These are phyloP conservation scores for Anoura caudifer DNA, from an alignment of 2,113 vertebrate species.

Conservation along the genomic window DNA sequence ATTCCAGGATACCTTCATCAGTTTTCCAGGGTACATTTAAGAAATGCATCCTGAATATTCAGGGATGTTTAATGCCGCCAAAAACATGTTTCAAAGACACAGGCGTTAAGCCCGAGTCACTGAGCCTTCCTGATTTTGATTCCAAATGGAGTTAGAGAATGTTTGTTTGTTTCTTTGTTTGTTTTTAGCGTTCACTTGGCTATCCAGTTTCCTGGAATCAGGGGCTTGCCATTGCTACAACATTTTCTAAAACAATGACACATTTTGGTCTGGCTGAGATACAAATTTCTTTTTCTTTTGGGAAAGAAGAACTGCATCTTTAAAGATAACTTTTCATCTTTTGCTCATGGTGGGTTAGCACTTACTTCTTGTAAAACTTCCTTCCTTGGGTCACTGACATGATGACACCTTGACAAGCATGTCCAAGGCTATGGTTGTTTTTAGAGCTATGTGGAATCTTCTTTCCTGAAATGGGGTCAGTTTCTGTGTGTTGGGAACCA, in stretches of 20 bases:
- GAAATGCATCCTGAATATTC: neutral
- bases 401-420: neutral
- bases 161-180: too few species aligned
- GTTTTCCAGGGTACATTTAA: neutral
- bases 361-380: neutral
- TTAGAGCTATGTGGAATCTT: neutral
- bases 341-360: neutral
- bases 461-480: neutral
- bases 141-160: neutral
- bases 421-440: neutral
- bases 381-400: neutral
- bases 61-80: neutral
- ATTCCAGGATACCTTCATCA: neutral
- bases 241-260: slow-evolving; percentile 11
- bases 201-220: neutral
- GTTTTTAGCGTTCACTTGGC: neutral
- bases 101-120: neutral
- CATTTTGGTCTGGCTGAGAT: neutral
- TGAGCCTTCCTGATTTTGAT: neutral
- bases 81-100: neutral
- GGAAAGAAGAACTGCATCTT: neutral
- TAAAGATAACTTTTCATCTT: neutral
- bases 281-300: neutral
- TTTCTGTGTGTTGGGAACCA: too few species aligned
- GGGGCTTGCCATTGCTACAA: neutral